Conservation (phyloP, 1,140 invertebrate species). For the Pseudomyrmex concolor region DNA sequence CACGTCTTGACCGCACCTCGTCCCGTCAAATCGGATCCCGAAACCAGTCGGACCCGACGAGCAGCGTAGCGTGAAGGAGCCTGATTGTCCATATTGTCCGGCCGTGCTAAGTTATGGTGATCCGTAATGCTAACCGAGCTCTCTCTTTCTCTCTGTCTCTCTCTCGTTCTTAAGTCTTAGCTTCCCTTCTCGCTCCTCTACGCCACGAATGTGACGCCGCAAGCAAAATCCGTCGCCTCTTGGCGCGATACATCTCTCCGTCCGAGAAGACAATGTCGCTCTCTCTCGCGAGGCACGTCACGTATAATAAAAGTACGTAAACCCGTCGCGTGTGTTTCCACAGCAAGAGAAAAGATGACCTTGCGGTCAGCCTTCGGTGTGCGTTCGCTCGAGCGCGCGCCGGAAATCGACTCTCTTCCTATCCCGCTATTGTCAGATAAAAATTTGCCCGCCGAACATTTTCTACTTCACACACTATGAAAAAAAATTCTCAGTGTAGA, state of each 20-base stretch:
- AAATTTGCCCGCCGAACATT: slow-evolving; percentile 1
- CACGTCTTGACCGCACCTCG: slow-evolving; percentile 82
- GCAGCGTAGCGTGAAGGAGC: slow-evolving; percentile 81
- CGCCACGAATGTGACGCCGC: not conserved
- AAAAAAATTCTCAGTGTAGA: not conserved
- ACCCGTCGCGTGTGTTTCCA: not conserved
- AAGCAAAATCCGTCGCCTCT: slow-evolving; percentile 6
- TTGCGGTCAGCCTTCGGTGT: not conserved
- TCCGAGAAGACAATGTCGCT: not conserved
- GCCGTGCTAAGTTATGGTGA: slow-evolving; percentile 78
- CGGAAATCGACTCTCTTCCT: not conserved
- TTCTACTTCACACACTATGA: not conserved
- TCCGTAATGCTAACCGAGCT: slow-evolving; percentile 71
- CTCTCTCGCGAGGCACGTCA: slow-evolving; percentile 19
- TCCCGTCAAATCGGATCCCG: slow-evolving; percentile 64
- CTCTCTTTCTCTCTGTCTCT: slow-evolving; percentile 17
- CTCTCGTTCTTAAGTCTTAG: not conserved
- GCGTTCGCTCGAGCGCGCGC: not conserved
- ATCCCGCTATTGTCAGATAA: not conserved
- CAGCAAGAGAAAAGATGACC: not conserved
- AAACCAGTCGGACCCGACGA: slow-evolving; percentile 50
- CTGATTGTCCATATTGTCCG: slow-evolving; percentile 84
- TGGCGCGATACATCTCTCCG: slow-evolving; percentile 28
- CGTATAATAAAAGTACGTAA: slow-evolving; percentile 45
- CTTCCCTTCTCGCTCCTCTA: not conserved